Percentiles rank a stretch among this genome's conserved stretches.
Conservation (phyloP, 1,140 invertebrate genomes). For the Araneus ventricosus region DNA sequence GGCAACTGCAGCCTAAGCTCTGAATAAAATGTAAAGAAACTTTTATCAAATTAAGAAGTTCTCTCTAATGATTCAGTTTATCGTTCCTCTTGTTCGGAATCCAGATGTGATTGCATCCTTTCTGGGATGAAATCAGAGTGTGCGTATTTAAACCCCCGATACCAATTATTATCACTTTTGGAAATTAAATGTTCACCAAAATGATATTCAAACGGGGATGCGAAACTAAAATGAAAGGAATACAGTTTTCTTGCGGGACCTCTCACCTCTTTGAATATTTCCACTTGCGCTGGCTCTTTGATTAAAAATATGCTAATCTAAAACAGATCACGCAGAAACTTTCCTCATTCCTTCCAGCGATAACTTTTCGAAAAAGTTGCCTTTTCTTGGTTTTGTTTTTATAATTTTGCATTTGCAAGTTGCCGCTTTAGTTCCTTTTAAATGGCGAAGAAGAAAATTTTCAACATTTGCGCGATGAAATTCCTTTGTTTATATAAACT, state of each 20-base stretch:
- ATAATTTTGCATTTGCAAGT: conserved; percentile 25
- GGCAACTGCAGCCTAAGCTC: neutral
- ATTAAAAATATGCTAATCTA: conserved; percentile 65
- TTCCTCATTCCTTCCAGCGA: conserved; percentile 36
- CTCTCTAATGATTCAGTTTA: conserved; percentile 18
- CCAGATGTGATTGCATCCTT: neutral
- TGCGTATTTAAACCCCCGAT: neutral
- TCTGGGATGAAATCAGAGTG: neutral
- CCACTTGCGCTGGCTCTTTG: conserved; percentile 32
- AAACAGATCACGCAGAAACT: neutral
- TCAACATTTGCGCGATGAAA: neutral
- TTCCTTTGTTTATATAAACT: neutral
- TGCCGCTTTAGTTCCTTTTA: neutral
- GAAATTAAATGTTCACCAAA: neutral
- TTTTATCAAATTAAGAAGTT: neutral
- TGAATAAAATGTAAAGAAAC: neutral
- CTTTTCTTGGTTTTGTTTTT: conserved; percentile 42
- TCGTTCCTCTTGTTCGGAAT: neutral
- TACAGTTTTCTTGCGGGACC: conserved; percentile 20
- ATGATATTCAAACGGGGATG: neutral
- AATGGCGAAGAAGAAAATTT: neutral
- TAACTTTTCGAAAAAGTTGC: conserved; percentile 37
- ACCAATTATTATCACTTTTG: conserved; percentile 26
- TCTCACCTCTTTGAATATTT: conserved; percentile 50
- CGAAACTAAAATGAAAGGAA: conserved; percentile 27